Base-by-base conservation (phyloP, 2,113 vertebrate genomes). In the Aythya baeri region DNA sequence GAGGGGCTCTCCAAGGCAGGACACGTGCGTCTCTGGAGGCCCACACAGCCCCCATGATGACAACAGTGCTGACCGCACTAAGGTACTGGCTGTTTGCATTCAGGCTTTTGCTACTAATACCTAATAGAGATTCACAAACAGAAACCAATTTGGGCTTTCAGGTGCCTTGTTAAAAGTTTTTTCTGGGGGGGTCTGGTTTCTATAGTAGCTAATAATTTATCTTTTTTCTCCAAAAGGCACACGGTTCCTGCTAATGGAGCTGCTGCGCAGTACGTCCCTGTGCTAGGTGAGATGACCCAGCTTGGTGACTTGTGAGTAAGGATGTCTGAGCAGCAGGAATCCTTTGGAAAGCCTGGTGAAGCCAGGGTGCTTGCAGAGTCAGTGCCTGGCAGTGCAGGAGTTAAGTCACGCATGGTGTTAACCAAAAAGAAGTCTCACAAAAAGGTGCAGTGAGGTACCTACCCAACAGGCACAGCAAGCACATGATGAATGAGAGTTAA, bases 391-490 rank as follows among this genome's bases (percentile, higher is more conserved):
- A 44, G 81, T 26, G 43, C 73, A 65, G 74, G 57, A 93, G 58
- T 54, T 83, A 92, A 94, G 91, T 94, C 86, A 94, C 65, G 94
- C 94, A 49, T 91, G 70, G 73, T 90, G 62, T 83, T 59, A 94
- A n/a, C 92, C 88, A 75, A 67, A 67, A 92, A 92, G 95, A 78
- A 94, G 62, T 94, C 66, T 82, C 75, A 58, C 21, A 38, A 79
- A 91, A 74, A 66, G 83, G 62, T 92, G 89, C 81, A 54, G 94
- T 79, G 57, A 92, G 89, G 49, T 89, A 58, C 86, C 62, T 73
- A 20, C 50, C 78, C 77, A 91, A 79, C 81, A 81, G 62, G 83
- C 77, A 94, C 79, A 76, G 83, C 91, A 87, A 95, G 91, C 77
- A 89, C 57, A 79, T 52, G 63, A 88, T 93, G 94, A 88, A 50